Evolutionary conservation across 2,888 invertebrate species (phyloP), one percentile per base, ranked within the genome.

Genomic region (Xanthorhoe spadicearia): DNA sequence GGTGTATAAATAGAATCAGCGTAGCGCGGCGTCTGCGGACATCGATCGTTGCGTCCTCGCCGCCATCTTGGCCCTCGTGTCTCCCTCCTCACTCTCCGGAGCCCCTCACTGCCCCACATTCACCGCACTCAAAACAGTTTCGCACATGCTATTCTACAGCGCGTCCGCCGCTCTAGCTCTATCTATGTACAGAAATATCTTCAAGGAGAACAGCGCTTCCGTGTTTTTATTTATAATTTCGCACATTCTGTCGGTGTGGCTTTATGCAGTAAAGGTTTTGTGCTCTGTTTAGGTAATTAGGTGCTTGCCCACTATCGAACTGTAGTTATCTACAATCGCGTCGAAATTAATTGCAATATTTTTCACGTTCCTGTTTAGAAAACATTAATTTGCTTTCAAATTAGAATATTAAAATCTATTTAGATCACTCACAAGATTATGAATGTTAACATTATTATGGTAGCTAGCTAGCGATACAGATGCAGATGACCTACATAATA

Each of bases 1-100:
- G 62, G 68, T 84, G 82, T 92, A 91, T 90, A 90, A 90, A 92
- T 90, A 92, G 90, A 88, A 89, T 87, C 79, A 86, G 85, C 87
- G 86, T 89, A 88, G 88, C 86, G 90, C 83, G 69, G 86, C 89
- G 92, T 91, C 92, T 92, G 86, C 87, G 89, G 86, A 87, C 92
- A 92, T 92, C 92, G 92, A 92, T 92, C 92, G 92, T 83, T 87
- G 89, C 90, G 92, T 91, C 91, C 90, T 88, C 90, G 89, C 88
- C 90, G 92, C 92, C 92, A 92, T 92, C 92, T 92, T 92, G 90
- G 91, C 91, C 90, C 90, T 89, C 89, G 83, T 87, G 87, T 88
- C 90, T 89, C 89, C 90, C 91, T 78, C 87, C 84, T 84, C 84
- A 79, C 86, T 81, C 84, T 82, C 84, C 87, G 81, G 77, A 83